These are phyloP conservation scores for Rousettus leschenaultii DNA, from an alignment of 2,113 vertebrate species.

Conservation along the genomic window DNA sequence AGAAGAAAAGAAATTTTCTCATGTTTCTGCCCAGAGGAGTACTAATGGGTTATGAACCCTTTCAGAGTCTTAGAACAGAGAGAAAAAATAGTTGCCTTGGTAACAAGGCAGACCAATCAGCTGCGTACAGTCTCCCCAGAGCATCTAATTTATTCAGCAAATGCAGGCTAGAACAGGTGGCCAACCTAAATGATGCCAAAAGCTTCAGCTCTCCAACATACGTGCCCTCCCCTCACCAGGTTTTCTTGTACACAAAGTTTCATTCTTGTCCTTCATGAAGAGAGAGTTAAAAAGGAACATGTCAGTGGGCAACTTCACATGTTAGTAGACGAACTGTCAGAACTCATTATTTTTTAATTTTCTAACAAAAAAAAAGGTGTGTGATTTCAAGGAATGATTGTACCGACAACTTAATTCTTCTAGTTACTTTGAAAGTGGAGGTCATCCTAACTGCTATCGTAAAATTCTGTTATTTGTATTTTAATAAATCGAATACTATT, in stretches of 20 bases:
- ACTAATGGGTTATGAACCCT: slow-evolving; percentile 77
- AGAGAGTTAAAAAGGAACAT: background rate
- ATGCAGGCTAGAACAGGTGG: slow-evolving; percentile 85
- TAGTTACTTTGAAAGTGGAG: background rate
- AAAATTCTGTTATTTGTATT: background rate
- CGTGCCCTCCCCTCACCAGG: background rate
- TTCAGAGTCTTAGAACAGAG: slow-evolving; percentile 74
- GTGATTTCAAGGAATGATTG: background rate
- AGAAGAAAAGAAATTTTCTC: background rate
- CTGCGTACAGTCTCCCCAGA: slow-evolving; percentile 79
- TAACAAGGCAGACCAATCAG: slow-evolving; percentile 83
- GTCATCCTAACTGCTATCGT: background rate
- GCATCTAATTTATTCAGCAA: slow-evolving; percentile 83
- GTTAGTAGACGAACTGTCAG: background rate
- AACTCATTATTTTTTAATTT: background rate
- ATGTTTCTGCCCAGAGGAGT: slow-evolving; percentile 73
- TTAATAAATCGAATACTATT: background rate
- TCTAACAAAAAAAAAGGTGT: background rate
- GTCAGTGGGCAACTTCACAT: background rate
- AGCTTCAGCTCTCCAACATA: slow-evolving; percentile 61
- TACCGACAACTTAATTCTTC: background rate
- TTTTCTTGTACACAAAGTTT: slow-evolving; percentile 16
- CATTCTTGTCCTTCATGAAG: background rate
- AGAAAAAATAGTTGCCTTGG: slow-evolving; percentile 85
- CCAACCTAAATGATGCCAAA: slow-evolving; percentile 81